Evolutionary conservation across 2,113 vertebrate genomes (phyloP).

Genomic region (Pangasianodon hypophthalmus): DNA sequence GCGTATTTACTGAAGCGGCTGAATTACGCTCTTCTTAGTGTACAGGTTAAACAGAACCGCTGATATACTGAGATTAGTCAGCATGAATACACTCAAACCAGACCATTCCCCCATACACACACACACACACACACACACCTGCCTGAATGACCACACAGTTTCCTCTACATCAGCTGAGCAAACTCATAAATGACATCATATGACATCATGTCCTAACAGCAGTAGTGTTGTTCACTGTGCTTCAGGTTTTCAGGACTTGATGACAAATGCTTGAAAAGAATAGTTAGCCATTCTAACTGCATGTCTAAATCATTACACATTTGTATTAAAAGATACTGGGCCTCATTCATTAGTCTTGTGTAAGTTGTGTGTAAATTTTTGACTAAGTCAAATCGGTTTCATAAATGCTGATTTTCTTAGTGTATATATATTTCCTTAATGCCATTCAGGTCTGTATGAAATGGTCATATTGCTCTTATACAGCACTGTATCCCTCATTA

Average conservation of each 20-base stretch:
- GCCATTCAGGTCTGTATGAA: no score
- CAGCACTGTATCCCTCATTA: no score
- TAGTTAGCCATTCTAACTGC: neutral
- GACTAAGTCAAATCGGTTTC: no score
- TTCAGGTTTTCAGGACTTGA: neutral
- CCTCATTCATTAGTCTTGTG: neutral
- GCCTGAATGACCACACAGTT: neutral
- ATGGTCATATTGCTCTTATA: no score
- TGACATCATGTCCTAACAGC: neutral
- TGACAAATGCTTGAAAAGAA: neutral
- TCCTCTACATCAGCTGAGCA: neutral
- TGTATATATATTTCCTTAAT: no score
- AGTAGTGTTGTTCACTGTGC: neutral
- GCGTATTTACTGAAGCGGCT: conserved; percentile 1
- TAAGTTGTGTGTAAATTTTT: neutral
- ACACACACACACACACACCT: conserved; percentile 17
- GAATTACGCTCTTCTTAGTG: neutral
- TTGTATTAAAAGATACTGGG: neutral
- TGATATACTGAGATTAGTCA: conserved; percentile 26
- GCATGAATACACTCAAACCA: conserved; percentile 22
- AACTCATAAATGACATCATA: neutral
- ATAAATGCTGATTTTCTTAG: no score
- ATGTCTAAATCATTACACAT: neutral
- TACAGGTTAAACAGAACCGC: conserved; percentile 30
- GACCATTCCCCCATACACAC: neutral